Conservation (phyloP, 2,888 invertebrate species). For the Siphonodentalium dalli region DNA sequence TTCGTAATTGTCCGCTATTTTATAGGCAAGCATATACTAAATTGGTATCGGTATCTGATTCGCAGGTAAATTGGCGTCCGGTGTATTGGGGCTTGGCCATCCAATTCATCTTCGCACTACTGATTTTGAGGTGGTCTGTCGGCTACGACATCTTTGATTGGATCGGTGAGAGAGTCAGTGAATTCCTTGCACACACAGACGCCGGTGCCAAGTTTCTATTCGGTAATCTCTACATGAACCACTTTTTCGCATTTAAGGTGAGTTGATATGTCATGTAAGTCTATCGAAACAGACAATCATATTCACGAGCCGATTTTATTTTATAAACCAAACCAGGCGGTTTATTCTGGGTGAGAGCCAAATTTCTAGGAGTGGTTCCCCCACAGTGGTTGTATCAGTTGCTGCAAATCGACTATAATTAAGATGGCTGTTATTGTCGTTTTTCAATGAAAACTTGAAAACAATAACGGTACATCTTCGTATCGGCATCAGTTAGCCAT, state of each 20-base stretch:
- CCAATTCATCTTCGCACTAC: conserved; percentile 76
- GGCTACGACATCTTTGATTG: conserved; percentile 74
- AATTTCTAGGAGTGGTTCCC: conserved; percentile 26
- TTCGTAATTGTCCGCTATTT: no score
- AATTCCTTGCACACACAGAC: conserved; percentile 81
- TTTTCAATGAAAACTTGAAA: no score
- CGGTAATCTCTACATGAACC: conserved; percentile 67
- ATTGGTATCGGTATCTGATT: neutral
- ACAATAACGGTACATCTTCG: no score
- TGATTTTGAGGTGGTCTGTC: conserved; percentile 50
- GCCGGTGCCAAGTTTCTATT: conserved; percentile 87
- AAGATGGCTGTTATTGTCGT: no score
- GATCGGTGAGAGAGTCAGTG: conserved; percentile 75
- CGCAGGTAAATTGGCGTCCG: conserved; percentile 73
- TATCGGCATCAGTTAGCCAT: no score
- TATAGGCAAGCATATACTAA: no score
- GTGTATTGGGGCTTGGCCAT: conserved; percentile 81
- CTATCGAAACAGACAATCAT: no score
- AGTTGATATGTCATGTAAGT: no score
- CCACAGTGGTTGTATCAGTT: no score
- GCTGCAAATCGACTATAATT: no score
- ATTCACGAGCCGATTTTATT: no score
- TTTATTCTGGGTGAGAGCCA: neutral
- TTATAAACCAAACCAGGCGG: neutral
- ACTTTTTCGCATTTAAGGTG: conserved; percentile 87